Evolutionary conservation across 1,140 invertebrate genomes (phyloP), one percentile per base, ranked within the genome.

Genomic region (Macrosteles quadrilineatus): DNA sequence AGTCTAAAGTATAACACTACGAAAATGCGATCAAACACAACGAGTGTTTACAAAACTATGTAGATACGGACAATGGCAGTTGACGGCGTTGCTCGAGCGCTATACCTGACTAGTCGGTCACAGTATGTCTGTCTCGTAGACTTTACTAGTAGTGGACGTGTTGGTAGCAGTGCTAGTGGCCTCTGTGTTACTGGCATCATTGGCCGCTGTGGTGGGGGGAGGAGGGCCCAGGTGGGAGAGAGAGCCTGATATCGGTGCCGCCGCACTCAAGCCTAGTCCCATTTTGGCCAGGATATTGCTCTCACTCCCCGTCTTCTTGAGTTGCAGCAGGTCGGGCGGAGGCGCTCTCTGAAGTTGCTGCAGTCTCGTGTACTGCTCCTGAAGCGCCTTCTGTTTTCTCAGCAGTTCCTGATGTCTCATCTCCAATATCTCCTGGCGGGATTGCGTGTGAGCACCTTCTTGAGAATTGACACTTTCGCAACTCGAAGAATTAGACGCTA

Each of bases 41-140:
- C 6, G 17, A 9, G n/a, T 23, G 4, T 50, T 50, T 50, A 50
- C n/a, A 19, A 19, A 50, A 50, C 3, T 9, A 19, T 19, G 21
- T n/a, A 50, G n/a, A n/a, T 6, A 59, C 55, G 23, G 25, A 27
- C 12, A 59, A 11, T 59, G 55, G 55, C 55, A 59, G 55, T 59
- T 19, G 11, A 14, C 25, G 4, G 12, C 4, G 55, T 11, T 4
- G 55, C 23, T 2, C 11, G 25, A 30, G 21, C 11, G 55, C 55
- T 59, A 59, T 30, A 59, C 25, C 55, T 59, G 55, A 64, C 30
- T 64, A 36, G 65, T 67, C 64, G 57, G 85, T 87, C 85, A 93
- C 87, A 95, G 90, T 85, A 95, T 94, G 79, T 95, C 92, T 75
- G 92, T 94, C 82, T 95, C 92, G 80, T 94, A 94, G 75, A 94